Evolutionary conservation across 1,140 invertebrate species (phyloP).

Genomic region (Centruroides vittatus): DNA sequence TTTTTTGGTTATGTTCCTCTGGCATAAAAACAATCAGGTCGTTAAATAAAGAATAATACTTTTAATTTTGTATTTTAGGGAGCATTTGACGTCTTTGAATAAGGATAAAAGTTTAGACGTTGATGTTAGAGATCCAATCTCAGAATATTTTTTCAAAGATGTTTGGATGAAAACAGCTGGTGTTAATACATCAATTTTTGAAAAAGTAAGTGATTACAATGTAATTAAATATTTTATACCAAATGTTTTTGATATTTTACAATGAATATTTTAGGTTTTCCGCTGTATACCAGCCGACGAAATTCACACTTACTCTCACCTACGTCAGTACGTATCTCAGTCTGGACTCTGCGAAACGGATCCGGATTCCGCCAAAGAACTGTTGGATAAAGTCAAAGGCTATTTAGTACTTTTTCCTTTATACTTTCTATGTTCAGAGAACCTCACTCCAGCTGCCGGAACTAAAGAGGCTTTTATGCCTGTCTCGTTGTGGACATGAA

Average conservation of each 20-base stretch:
- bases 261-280: constrained; percentile 44
- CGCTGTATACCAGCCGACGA: constrained; percentile 67
- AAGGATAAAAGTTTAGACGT: constrained; percentile 35
- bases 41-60: background rate
- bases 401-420: constrained; percentile 73
- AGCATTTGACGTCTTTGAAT: constrained; percentile 56
- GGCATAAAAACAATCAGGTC: no score
- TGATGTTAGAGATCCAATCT: constrained; percentile 53
- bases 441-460: constrained; percentile 55
- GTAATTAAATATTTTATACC: background rate
- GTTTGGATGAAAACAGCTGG: constrained; percentile 62
- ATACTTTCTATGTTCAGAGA: constrained; percentile 68
- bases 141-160: constrained; percentile 59
- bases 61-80: constrained; percentile 32
- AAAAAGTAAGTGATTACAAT: constrained; percentile 43
- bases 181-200: constrained; percentile 70
- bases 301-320: constrained; percentile 52
- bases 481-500: constrained; percentile 33
- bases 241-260: constrained; percentile 1
- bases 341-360: constrained; percentile 46
- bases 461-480: constrained; percentile 54
- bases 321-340: constrained; percentile 54
- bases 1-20: no score
- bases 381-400: constrained; percentile 60
- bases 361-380: constrained; percentile 47